Evolutionary conservation across 2,888 invertebrate species (phyloP).

Genomic region (Cheilosia vulpina): DNA sequence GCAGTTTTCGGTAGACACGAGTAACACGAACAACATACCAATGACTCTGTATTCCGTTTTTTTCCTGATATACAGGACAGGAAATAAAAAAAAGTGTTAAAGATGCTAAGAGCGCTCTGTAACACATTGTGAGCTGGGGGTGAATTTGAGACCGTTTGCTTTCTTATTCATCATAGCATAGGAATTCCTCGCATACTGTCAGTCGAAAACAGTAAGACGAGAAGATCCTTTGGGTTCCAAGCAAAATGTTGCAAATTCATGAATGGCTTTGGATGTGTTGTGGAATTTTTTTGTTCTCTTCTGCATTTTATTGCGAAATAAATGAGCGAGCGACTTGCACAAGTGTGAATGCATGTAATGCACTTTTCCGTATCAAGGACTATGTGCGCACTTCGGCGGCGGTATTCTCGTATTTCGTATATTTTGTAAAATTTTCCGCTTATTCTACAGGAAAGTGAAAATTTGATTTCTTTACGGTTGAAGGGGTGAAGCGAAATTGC

Average conservation of each 20-base stretch:
- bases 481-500: conserved; percentile 9
- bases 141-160: conserved; percentile 44
- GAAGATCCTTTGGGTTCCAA: conserved; percentile 12
- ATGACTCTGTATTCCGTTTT: conserved; percentile 43
- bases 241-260: conserved; percentile 61
- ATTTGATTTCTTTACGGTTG: conserved; percentile 47
- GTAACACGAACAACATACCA: conserved; percentile 14
- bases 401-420: neutral
- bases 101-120: conserved; percentile 36
- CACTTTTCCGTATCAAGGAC: conserved; percentile 44
- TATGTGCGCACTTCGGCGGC: conserved; percentile 20
- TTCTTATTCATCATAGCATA: conserved; percentile 41
- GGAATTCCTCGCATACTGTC: conserved; percentile 9
- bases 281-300: neutral
- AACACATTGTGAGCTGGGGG: conserved; percentile 46
- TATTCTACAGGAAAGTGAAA: conserved; percentile 1
- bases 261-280: conserved; percentile 32
- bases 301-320: conserved; percentile 4
- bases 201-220: neutral
- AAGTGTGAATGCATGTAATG: conserved; percentile 18
- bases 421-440: conserved; percentile 20
- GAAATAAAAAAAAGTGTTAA: conserved; percentile 42
- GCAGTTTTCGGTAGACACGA: neutral
- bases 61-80: neutral
- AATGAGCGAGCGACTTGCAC: conserved; percentile 14